Conservation (phyloP, 1,140 invertebrate species). For the Brachionus rotundiformis region DNA sequence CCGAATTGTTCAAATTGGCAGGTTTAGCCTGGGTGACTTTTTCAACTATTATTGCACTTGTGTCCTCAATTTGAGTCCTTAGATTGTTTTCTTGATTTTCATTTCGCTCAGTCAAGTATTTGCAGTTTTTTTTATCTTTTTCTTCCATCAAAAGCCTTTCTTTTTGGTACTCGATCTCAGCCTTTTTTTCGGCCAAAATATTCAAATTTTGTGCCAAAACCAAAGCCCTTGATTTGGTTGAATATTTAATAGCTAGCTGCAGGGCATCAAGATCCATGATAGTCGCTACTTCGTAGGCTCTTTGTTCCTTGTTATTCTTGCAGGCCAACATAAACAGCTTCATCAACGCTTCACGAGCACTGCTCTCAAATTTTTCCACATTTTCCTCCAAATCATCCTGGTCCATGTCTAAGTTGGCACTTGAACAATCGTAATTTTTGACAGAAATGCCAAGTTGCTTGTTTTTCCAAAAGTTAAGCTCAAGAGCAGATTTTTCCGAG, state of each 20-base stretch:
- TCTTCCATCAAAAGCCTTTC: background rate
- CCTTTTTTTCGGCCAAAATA: conserved; percentile 58
- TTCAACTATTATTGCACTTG: conserved; percentile 15
- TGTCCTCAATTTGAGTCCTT: conserved; percentile 19
- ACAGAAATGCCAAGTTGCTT: background rate
- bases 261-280: conserved; percentile 76
- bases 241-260: conserved; percentile 82
- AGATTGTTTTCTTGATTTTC: conserved; percentile 12
- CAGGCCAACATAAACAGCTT: conserved; percentile 87
- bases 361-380: conserved; percentile 66
- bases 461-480: conserved; percentile 61
- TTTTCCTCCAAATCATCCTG: conserved; percentile 66
- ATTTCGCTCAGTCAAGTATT: background rate
- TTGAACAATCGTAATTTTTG: conserved; percentile 18
- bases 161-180: conserved; percentile 24
- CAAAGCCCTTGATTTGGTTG: conserved; percentile 73
- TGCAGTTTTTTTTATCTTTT: background rate
- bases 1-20: background rate
- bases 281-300: conserved; percentile 82
- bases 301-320: conserved; percentile 77
- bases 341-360: conserved; percentile 73
- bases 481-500: conserved; percentile 78
- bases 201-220: conserved; percentile 72
- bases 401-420: conserved; percentile 1
- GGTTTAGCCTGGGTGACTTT: conserved; percentile 13